Base-by-base conservation (phyloP, 2,888 invertebrate species). In the Heliconius sara region DNA sequence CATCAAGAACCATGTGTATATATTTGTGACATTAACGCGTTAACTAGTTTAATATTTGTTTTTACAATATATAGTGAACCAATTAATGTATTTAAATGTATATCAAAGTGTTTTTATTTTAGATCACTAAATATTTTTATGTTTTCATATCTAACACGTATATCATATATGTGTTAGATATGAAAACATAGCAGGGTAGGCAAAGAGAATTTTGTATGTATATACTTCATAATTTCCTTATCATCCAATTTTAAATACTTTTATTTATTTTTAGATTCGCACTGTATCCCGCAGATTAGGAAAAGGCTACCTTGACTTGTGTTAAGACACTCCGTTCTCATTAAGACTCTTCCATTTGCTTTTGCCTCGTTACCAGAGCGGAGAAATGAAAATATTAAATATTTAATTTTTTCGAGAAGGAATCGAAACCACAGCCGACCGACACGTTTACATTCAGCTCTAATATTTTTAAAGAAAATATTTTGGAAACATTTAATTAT, bases 1-100 rank as follows among this genome's bases (percentile, higher is more conserved):
- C 34, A 60, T 60, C 16, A 57, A 19, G 16, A 43, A 39, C 65
- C 65, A 75, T 39, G 65, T 75, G 65, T 76, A 68, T 76, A 67
- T 47, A 76, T 34, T 75, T 76, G 74, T 52, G 65, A 27, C 71
- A 76, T 71, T 79, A 67, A 70, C 76, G 76, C 75, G 70, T 79
- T 72, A 57, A 43, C 25, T 60, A n/a, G 52, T 10, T 39, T 39
- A 39, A 39, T 10, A 39, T 39, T 39, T 39, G 39, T 39, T 52
- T 39, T 71, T 79, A 71, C 19, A 47, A 70, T 63, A 72, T 52
- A 30, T 47, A 34, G 39, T 79, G 76, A 79, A 76, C 71, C 79
- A 76, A 76, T 30, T 76, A 43, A 57, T 25, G 19, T 30, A 39
- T 34, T 77, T 68, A 70, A 77, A 39, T 25, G 27, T 30, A 30